A percentile compares a stretch with the other conserved stretches of the same genome.
These are phyloP conservation scores for Epinotia brunnichana DNA, from an alignment of 2,888 invertebrate genomes.

Conservation along the genomic window DNA sequence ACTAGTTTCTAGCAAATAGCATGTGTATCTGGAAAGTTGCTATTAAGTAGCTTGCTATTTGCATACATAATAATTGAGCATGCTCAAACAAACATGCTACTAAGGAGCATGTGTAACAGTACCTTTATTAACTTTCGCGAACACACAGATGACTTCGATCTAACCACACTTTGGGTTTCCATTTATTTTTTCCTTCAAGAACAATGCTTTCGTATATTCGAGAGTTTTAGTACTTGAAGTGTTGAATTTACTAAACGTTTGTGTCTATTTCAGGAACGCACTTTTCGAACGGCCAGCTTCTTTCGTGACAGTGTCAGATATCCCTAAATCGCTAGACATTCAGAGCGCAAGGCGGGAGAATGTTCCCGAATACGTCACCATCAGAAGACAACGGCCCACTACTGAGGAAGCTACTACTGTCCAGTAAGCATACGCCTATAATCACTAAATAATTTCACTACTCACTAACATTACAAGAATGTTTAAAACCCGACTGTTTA, in stretches of 20 bases:
- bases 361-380: conserved; percentile 86
- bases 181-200: no score
- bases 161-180: no score
- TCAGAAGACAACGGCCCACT: conserved; percentile 84
- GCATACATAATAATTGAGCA: no score
- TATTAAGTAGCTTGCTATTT: no score
- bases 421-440: conserved; percentile 67
- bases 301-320: conserved; percentile 63
- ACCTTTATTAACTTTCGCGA: no score
- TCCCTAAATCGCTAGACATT: conserved; percentile 62
- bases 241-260: neutral
- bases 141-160: no score
- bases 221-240: neutral
- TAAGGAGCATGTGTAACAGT: no score
- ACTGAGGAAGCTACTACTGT: conserved; percentile 77
- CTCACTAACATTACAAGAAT: neutral
- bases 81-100: no score
- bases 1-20: no score
- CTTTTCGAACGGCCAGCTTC: conserved; percentile 73
- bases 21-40: no score
- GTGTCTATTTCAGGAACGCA: conserved; percentile 66
- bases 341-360: conserved; percentile 66
- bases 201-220: no score
- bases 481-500: neutral
- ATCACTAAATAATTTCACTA: neutral